Evolutionary conservation across 2,888 invertebrate species (phyloP), one percentile per base, ranked within the genome.

Genomic region (Chelonus formosanus): DNA sequence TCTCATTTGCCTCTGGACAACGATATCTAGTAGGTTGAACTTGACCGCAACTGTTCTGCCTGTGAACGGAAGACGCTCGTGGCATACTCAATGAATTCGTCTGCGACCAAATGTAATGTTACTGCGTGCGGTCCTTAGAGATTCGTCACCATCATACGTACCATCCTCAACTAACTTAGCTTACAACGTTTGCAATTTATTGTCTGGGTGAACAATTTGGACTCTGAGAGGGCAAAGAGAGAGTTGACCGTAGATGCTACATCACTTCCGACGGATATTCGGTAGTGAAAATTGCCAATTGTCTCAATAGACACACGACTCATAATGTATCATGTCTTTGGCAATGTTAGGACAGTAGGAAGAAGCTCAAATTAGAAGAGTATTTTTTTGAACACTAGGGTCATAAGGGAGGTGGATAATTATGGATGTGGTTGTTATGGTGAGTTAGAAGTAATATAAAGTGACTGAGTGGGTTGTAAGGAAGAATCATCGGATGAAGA

Each of bases 211-310:
- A 69, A 67, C 77, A 80, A 80, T 80, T 80, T 77, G 78, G 35
- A 36, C 10, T 47, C 59, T 5, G 48, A 8, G 35, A 54, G 61
- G 50, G 34, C 55, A 5, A 48, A 45, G 32, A 34, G 45, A 44
- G 8, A 7, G 32, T 36, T 8, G 76, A 75, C 73, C 76, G 71
- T 71, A 69, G 71, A 69, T 69, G 71, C 71, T 69, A 68, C 65
- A 67, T 65, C 72, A 70, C 71, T 71, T 72, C 72, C 72, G 72
- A 70, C 71, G 72, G 72, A 72, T 72, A 72, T 72, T 72, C 72
- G 70, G 71, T 63, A 78, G 80, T 78, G 79, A 82, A 81, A 82
- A 82, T 82, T 81, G 79, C 80, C 82, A 82, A 82, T 82, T 82
- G 82, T 80, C 80, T 80, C 80, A 82, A 82, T 81, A 77, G 77